Evolutionary conservation across 2,113 vertebrate genomes (phyloP).

Genomic region (Collichthys lucidus): DNA sequence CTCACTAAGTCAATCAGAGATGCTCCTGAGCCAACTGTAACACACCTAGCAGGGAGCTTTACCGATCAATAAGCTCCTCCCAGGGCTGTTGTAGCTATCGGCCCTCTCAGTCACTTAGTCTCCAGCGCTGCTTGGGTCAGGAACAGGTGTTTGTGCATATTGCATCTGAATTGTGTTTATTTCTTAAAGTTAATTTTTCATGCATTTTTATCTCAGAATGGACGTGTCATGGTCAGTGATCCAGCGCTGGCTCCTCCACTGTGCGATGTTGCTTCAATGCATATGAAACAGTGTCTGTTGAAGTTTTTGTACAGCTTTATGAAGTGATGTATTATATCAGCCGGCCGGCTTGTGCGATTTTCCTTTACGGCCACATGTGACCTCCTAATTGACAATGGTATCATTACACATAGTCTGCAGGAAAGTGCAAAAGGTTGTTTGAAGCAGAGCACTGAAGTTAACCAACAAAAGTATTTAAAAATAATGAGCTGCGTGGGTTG

Average conservation of each 20-base stretch:
- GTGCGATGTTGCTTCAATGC: neutral
- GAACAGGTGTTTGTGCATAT: constrained; percentile 2
- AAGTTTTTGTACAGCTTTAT: neutral
- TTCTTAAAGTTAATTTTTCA: constrained; percentile 2
- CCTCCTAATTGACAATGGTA: neutral
- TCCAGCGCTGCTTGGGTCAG: constrained; percentile 21
- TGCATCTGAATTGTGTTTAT: neutral
- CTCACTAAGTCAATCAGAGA: constrained; percentile 68
- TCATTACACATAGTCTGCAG: neutral
- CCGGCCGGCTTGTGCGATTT: neutral
- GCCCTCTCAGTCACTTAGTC: constrained; percentile 17
- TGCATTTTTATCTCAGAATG: neutral
- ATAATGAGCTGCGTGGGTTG: constrained; percentile 7
- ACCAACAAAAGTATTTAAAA: constrained; percentile 13
- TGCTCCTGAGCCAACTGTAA: constrained; percentile 39
- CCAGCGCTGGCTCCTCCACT: neutral
- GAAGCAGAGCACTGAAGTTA: neutral
- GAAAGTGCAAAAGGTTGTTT: neutral
- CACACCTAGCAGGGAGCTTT: constrained; percentile 35
- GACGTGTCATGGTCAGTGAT: constrained; percentile 7
- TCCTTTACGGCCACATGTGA: neutral
- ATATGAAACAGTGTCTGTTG: neutral
- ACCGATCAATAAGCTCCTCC: constrained; percentile 66
- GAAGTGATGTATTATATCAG: neutral
- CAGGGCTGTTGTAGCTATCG: constrained; percentile 21